These are phyloP conservation scores for Sycon ciliatum DNA, from an alignment of 37 sponge, comb jelly and placozoan genomes.

Conservation along the genomic window DNA sequence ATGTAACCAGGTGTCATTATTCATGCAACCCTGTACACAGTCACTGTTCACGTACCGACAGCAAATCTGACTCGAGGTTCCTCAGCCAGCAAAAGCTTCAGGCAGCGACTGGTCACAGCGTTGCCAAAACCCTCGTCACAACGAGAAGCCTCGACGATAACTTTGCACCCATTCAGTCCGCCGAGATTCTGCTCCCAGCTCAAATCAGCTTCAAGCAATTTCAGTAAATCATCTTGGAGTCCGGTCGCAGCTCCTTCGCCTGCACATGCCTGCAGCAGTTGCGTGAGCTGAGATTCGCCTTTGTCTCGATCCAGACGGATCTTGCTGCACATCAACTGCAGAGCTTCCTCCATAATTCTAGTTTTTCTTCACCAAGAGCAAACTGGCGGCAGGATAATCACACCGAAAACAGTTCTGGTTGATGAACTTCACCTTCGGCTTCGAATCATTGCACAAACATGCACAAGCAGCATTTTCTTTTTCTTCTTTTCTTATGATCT, in stretches of 20 bases:
- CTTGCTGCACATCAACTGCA: conserved; percentile 26
- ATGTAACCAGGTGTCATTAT: neutral
- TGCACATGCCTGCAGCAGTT: neutral
- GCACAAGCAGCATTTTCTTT: no score
- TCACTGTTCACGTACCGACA: conserved; percentile 46
- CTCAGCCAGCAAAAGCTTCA: conserved; percentile 36
- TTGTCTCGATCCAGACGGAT: conserved; percentile 58
- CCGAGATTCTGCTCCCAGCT: conserved; percentile 60
- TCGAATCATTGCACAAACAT: no score
- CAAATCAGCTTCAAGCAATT: neutral
- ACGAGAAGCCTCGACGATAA: neutral
- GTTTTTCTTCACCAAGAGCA: no score
- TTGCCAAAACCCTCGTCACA: neutral
- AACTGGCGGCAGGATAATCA: no score
- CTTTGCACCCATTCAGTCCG: conserved; percentile 31
- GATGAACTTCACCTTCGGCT: no score
- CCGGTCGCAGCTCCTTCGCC: neutral
- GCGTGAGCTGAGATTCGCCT: conserved; percentile 30
- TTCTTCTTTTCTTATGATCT: no score
- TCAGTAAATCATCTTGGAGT: neutral
- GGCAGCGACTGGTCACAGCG: no score
- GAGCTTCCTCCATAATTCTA: conserved; percentile 13
- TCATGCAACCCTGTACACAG: neutral
- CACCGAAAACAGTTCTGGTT: no score
- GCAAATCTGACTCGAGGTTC: conserved; percentile 47